These are phyloP conservation scores for Hemithea aestivaria DNA, from an alignment of 2,888 invertebrate genomes.

Conservation along the genomic window DNA sequence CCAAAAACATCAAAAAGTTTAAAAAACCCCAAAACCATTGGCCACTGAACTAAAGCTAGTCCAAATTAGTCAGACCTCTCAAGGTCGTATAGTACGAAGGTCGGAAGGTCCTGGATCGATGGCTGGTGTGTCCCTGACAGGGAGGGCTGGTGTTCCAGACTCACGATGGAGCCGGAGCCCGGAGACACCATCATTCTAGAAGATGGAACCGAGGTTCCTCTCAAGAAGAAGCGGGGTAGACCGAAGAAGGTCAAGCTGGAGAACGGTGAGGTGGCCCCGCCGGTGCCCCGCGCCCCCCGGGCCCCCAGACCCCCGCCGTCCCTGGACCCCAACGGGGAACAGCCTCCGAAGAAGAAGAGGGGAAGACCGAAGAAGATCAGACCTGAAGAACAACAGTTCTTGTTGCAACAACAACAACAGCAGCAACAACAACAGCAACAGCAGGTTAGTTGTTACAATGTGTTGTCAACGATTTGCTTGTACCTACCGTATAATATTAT, in stretches of 20 bases:
- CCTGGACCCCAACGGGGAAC: slow-evolving; percentile 50
- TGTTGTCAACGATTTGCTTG: too few species aligned
- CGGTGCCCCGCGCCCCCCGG: slow-evolving; percentile 70
- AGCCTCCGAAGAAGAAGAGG: slow-evolving; percentile 90
- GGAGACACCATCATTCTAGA: slow-evolving; percentile 78
- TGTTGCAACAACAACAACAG: slow-evolving; percentile 64
- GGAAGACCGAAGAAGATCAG: slow-evolving; percentile 93
- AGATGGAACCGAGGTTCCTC: slow-evolving; percentile 83
- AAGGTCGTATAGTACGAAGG: too few species aligned
- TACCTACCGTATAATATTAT: too few species aligned
- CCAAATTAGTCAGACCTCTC: background rate
- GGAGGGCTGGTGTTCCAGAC: slow-evolving; percentile 48
- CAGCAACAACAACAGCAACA: slow-evolving; percentile 59
- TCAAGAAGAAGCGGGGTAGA: slow-evolving; percentile 93
- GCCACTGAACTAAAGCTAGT: background rate
- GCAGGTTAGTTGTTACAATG: slow-evolving; percentile 15
- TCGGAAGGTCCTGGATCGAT: too few species aligned
- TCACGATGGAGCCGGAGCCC: slow-evolving; percentile 74
- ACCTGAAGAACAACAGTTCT: slow-evolving; percentile 80
- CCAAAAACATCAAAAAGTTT: too few species aligned
- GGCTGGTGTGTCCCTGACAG: slow-evolving; percentile 18
- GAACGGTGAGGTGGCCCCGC: slow-evolving; percentile 82
- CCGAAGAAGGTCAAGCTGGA: slow-evolving; percentile 89
- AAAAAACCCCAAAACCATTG: too few species aligned
- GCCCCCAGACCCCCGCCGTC: slow-evolving; percentile 48